Evolutionary conservation across 1,140 invertebrate genomes (phyloP), one percentile per base, ranked within the genome.

Genomic region (Oreohelix idahoensis): DNA sequence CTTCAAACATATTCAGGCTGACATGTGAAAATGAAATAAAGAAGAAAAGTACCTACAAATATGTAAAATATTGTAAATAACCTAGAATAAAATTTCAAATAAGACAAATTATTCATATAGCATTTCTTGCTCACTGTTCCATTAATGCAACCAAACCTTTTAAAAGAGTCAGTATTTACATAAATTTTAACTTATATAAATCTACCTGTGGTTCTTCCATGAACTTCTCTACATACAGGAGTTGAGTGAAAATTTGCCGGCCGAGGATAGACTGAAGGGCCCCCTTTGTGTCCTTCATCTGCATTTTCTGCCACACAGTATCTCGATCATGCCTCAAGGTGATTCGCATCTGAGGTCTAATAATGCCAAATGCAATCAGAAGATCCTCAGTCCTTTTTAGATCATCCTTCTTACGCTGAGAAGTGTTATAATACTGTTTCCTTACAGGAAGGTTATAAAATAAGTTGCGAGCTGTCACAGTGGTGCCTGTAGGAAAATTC

Each of bases 361-460:
- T 94, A 58, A 95, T 92, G 35, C 92, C 93, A 88, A 93, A 94
- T 26, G 90, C 89, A 89, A 94, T 94, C 17, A 95, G 89, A 32
- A 95, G 85, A 58, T 89, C 91, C 90, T 95, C 95, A 35, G 95
- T 90, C 85, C 93, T 93, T 91, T 94, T 95, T 23, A 95, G 84
- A 86, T 95, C 94, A 74, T 95, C 94, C 84, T 92, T 94, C 32
- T 93, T 90, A 84, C 92, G 92, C 83, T 93, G 94, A 23, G 87
- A 86, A 63, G 92, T 93, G 70, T 89, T 93, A 74, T 95, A 93
- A 83, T 93, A 93, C 89, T 95, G 94, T 87, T 90, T 88, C 35
- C 95, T 91, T 0, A 96, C 95, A 75, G 95, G 95, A 29, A 95
- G 84, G 73, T 94, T 93, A 87, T 93, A 94, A 88, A 95, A 96